phyloP scores from a whole-genome alignment of 1,140 invertebrate species.

The Hycleus cichorii region DNA sequence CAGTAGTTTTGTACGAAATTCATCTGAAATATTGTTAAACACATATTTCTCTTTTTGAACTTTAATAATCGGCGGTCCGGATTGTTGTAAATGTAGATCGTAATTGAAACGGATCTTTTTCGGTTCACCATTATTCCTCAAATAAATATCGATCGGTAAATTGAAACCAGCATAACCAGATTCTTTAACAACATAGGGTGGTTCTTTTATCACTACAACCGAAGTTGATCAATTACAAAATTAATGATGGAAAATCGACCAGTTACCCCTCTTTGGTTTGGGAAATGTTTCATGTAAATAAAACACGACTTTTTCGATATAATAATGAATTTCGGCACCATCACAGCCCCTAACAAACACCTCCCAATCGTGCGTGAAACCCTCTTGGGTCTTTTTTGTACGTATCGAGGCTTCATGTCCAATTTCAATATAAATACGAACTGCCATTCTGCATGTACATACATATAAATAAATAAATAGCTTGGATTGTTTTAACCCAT shows the following conservation, averaged over 20 bases:
- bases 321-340: slow-evolving; percentile 77
- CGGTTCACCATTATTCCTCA: slow-evolving; percentile 86
- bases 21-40: slow-evolving; percentile 78
- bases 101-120: slow-evolving; percentile 82
- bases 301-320: slow-evolving; percentile 93
- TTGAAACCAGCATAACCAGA: slow-evolving; percentile 92
- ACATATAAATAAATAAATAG: no score
- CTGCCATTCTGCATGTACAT: slow-evolving; percentile 46
- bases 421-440: slow-evolving; percentile 84
- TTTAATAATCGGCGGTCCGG: slow-evolving; percentile 60
- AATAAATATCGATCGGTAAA: slow-evolving; percentile 83
- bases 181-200: slow-evolving; percentile 86
- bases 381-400: slow-evolving; percentile 71
- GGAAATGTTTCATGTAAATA: slow-evolving; percentile 85
- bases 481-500: slow-evolving; percentile 4
- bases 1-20: slow-evolving; percentile 79
- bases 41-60: slow-evolving; percentile 66
- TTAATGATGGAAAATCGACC: no score
- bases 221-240: background rate
- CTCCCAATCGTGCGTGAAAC: slow-evolving; percentile 96
- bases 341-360: slow-evolving; percentile 88
- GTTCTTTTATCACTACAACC: slow-evolving; percentile 73
- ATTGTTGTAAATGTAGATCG: slow-evolving; percentile 73
- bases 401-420: slow-evolving; percentile 79
- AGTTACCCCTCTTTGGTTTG: slow-evolving; percentile 75